Percentiles rank a stretch among this genome's conserved stretches.
phyloP scores from a whole-genome alignment of 2,888 invertebrate species.

The Scaptomyza cyrtandrae region DNA sequence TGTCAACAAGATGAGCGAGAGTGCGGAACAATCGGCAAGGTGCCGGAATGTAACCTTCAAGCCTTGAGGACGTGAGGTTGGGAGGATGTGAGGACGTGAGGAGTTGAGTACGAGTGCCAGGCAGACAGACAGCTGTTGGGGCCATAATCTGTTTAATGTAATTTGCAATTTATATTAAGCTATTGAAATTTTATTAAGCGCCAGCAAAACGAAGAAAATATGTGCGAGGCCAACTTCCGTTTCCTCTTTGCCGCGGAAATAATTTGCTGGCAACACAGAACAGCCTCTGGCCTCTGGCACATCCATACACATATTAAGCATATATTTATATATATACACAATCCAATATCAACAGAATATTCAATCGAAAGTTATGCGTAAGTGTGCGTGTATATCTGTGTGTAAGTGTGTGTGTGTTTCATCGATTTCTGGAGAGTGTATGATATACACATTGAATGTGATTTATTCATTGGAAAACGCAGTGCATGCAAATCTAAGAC shows the following conservation, averaged over 20 bases:
- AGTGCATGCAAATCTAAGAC: slow-evolving; percentile 67
- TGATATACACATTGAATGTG: slow-evolving; percentile 56
- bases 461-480: slow-evolving; percentile 69
- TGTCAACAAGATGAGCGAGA: slow-evolving; percentile 44
- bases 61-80: too few species aligned
- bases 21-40: slow-evolving; percentile 10
- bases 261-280: slow-evolving; percentile 48
- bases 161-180: slow-evolving; percentile 79
- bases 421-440: slow-evolving; percentile 58
- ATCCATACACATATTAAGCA: slow-evolving; percentile 15
- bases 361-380: slow-evolving; percentile 9
- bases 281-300: slow-evolving; percentile 1
- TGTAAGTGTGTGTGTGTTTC: slow-evolving; percentile 25
- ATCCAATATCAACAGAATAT: slow-evolving; percentile 18
- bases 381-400: background rate
- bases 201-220: slow-evolving; percentile 13
- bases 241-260: slow-evolving; percentile 47
- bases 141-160: slow-evolving; percentile 76
- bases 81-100: slow-evolving; percentile 4
- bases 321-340: slow-evolving; percentile 1
- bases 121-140: slow-evolving; percentile 10
- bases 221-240: slow-evolving; percentile 47
- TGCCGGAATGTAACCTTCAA: slow-evolving; percentile 17
- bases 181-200: slow-evolving; percentile 68
- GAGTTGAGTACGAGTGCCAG: slow-evolving; percentile 11